phyloP scores from a whole-genome alignment of 2,113 vertebrate genomes.

The Rhynchopsitta pachyrhyncha region DNA sequence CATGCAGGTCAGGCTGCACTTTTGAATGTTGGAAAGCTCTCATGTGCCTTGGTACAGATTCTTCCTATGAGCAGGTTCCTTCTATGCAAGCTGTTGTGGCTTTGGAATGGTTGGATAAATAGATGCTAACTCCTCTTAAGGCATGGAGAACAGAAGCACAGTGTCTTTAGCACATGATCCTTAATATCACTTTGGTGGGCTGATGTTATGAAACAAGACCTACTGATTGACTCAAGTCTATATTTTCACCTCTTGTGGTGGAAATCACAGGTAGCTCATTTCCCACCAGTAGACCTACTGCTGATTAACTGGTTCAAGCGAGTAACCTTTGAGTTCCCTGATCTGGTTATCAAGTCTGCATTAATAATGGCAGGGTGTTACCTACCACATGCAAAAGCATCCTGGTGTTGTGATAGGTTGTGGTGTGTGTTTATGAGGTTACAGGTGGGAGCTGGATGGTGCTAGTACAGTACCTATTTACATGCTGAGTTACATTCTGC shows the following conservation, averaged over 20 bases:
- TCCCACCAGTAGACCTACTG: neutral
- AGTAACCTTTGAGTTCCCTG: neutral
- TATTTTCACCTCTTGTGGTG: neutral
- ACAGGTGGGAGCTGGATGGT: neutral
- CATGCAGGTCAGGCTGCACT: neutral
- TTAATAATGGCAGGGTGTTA: neutral
- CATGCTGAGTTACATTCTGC: slow-evolving; percentile 53
- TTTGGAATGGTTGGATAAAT: neutral
- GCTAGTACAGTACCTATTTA: slow-evolving; percentile 48
- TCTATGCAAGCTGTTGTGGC: neutral
- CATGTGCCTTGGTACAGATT: neutral
- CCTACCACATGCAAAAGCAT: neutral
- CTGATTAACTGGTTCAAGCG: neutral
- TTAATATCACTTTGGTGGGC: neutral
- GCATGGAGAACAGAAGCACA: fast-evolving
- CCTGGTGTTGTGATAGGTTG: fast-evolving
- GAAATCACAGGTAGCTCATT: neutral
- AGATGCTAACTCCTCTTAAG: fast-evolving
- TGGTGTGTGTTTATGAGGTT: neutral
- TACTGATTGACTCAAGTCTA: neutral
- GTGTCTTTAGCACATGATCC: neutral
- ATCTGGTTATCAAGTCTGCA: neutral
- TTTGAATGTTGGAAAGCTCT: neutral
- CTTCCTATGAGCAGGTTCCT: neutral
- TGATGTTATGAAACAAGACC: neutral